Evolutionary conservation across 92 coral and sea anemone species (phyloP).

Genomic region (Pocillopora grandis): DNA sequence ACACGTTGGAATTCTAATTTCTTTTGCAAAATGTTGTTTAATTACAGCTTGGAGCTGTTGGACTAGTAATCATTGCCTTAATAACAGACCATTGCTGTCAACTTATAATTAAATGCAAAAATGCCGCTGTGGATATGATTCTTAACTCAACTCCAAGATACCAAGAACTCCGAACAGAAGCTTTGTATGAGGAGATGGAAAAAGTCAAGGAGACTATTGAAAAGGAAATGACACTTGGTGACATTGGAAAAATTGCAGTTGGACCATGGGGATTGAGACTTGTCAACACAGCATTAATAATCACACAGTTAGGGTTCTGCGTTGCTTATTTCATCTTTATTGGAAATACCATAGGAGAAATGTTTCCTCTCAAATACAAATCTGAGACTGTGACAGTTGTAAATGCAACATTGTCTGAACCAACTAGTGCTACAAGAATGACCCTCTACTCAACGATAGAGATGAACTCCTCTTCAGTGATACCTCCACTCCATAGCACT

Average conservation of each 20-base stretch:
- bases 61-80: constrained; percentile 77
- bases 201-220: constrained; percentile 68
- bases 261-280: constrained; percentile 91
- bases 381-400: background rate
- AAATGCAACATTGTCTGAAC: background rate
- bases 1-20: too few species aligned
- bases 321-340: constrained; percentile 94
- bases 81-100: constrained; percentile 95
- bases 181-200: constrained; percentile 67
- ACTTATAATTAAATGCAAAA: constrained; percentile 91
- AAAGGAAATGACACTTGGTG: constrained; percentile 90
- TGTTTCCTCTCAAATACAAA: constrained; percentile 75
- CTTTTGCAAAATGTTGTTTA: background rate
- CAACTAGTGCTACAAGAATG: constrained; percentile 13
- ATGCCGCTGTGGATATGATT: constrained; percentile 83
- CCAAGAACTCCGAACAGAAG: constrained; percentile 65
- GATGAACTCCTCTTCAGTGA: constrained; percentile 52
- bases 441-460: background rate
- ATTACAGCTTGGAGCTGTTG: constrained; percentile 79
- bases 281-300: constrained; percentile 80
- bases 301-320: constrained; percentile 93
- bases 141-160: constrained; percentile 82
- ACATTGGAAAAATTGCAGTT: constrained; percentile 81
- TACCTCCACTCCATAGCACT: constrained; percentile 42
- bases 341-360: constrained; percentile 85